Base-by-base conservation (phyloP, 2,888 invertebrate genomes). In the Stratiomys singularior region DNA sequence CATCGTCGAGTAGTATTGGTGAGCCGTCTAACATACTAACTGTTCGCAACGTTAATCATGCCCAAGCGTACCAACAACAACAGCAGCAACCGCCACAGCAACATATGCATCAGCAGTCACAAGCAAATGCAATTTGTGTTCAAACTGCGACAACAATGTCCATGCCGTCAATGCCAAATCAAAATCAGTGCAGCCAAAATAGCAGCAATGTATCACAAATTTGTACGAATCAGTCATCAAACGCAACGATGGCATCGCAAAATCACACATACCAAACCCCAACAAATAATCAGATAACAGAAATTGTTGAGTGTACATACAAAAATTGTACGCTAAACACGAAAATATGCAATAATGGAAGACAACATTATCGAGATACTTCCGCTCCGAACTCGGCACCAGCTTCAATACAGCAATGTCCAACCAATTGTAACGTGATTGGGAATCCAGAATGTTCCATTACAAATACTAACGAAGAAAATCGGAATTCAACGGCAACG, bases 311-410 rank as follows among this genome's bases (percentile, higher is more conserved):
- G 77, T 87, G 87, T 78, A 86, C 84, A 76, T 87, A 86, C 76
- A 87, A 86, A 81, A 87, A 87, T 80, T 87, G 87, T 44, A 86
- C 87, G 66, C 80, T 86, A 0, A 86, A 86, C 78, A 76, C 76
- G 21, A 78, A 79, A 64, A 74, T 78, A 1, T 77, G 77, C 25
- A 76, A 72, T 18, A 78, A 78, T 18, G 46, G 21, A 4, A 58
- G 77, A 21, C 78, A 74, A 15, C 30, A 67, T 44, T 44, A 60
- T 23, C 58, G 60, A 44, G 23, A 30, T 5, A n/a, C 74, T 23
- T 30, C 74, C 1, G 30, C 11, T 15, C 56, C 66, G 21, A 58
- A 58, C 13, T 15, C 52, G 1, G 47, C 28, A 4, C 23, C 64
- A 21, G 1, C 67, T n/a, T 56, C 56, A 15, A 44, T 56, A 9